Evolutionary conservation across 1,140 invertebrate genomes (phyloP).

Genomic region (Caenorhabditis elegans): WBcel235 BX284606.5:3570001-3570500

Average conservation of each 20-base stretch:
- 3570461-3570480: slow-evolving; percentile 2
- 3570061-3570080: slow-evolving; percentile 40
- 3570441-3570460: slow-evolving; percentile 25
- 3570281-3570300: slow-evolving; percentile 50
- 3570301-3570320: slow-evolving; percentile 47
- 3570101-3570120: slow-evolving; percentile 48
- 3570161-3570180: slow-evolving; percentile 36
- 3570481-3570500: slow-evolving; percentile 20
- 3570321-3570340: slow-evolving; percentile 51
- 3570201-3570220: neutral
- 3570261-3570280: slow-evolving; percentile 46
- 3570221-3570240: slow-evolving; percentile 25
- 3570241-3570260: neutral
- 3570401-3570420: slow-evolving; percentile 39
- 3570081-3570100: slow-evolving; percentile 46
- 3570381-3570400: slow-evolving; percentile 48
- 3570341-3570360: slow-evolving; percentile 42
- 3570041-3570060: slow-evolving; percentile 36
- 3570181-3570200: slow-evolving; percentile 39
- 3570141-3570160: slow-evolving; percentile 35
- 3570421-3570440: slow-evolving; percentile 35
- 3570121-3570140: slow-evolving; percentile 6
- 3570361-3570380: slow-evolving; percentile 49
- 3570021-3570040: slow-evolving; percentile 45
- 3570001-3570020: slow-evolving; percentile 38